Evolutionary conservation across 2,888 invertebrate species (phyloP).

Genomic region (Eueremaeus valkanovi): DNA sequence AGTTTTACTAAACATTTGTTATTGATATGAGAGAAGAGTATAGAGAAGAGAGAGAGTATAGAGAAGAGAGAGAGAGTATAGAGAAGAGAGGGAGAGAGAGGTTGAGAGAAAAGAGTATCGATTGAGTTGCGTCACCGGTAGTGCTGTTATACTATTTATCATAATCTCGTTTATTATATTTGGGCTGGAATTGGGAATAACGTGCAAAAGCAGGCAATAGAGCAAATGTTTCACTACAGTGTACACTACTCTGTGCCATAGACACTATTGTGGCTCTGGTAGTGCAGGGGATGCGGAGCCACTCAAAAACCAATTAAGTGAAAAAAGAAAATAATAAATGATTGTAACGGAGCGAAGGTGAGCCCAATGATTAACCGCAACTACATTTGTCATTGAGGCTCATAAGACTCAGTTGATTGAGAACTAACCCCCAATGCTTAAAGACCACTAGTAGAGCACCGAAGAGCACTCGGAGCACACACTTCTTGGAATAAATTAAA

Average conservation of each 20-base stretch:
- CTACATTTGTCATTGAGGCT: conserved; percentile 19
- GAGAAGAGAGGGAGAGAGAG: neutral
- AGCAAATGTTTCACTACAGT: neutral
- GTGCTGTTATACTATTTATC: conserved; percentile 15
- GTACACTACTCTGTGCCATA: neutral
- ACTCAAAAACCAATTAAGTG: conserved; percentile 21
- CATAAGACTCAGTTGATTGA: conserved; percentile 11
- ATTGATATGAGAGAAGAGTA: neutral
- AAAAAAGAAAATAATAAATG: conserved; percentile 11
- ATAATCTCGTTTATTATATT: conserved; percentile 17
- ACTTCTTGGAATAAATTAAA: conserved; percentile 16
- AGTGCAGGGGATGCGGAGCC: neutral
- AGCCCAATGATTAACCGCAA: conserved; percentile 14
- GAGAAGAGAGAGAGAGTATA: too few species aligned
- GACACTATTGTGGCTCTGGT: too few species aligned
- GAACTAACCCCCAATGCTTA: conserved; percentile 1
- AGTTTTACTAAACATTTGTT: neutral
- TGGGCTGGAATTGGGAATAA: neutral
- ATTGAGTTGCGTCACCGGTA: neutral
- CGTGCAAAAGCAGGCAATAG: conserved; percentile 1
- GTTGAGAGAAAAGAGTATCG: neutral
- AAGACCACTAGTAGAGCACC: conserved; percentile 24
- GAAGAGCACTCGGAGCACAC: neutral
- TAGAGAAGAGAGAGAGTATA: too few species aligned
- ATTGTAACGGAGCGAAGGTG: neutral